A percentile compares a stretch with the other conserved stretches of the same genome.
Conservation (phyloP, 1,140 invertebrate genomes). For the Dysdera silvatica region DNA sequence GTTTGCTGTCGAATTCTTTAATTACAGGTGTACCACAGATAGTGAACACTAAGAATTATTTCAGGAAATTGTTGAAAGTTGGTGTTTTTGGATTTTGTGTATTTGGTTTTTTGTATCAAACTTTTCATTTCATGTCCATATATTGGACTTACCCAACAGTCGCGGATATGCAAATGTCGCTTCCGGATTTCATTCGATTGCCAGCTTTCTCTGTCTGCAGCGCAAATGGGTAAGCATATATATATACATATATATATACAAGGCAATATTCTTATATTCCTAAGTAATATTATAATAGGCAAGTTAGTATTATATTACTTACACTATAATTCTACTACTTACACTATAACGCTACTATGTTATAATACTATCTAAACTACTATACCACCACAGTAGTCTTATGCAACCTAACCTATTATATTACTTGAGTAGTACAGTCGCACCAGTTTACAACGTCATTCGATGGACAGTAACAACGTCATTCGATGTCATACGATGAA, state of each 20-base stretch:
- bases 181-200: constrained; percentile 8
- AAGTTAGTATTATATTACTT: neutral
- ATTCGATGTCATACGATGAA: too few relatives aligned
- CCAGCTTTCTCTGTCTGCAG: constrained; percentile 21
- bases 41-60: neutral
- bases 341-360: too few relatives aligned
- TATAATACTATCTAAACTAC: too few relatives aligned
- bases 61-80: constrained; percentile 15
- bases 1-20: constrained; percentile 15
- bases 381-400: too few relatives aligned
- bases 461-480: too few relatives aligned
- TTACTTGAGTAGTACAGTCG: too few relatives aligned
- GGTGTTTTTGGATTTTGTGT: constrained; percentile 8
- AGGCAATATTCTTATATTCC: neutral
- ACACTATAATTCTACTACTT: too few relatives aligned
- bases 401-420: too few relatives aligned
- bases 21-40: constrained; percentile 28
- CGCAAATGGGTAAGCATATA: constrained; percentile 15
- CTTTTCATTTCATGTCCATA: constrained; percentile 4
- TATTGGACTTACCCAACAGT: constrained; percentile 29
- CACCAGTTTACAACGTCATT: too few relatives aligned
- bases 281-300: neutral
- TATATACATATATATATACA: too few relatives aligned
- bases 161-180: constrained; percentile 16
- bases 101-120: constrained; percentile 23